Conservation (phyloP, 1,140 invertebrate species). For the Macrotrachela quadricornifera region DNA sequence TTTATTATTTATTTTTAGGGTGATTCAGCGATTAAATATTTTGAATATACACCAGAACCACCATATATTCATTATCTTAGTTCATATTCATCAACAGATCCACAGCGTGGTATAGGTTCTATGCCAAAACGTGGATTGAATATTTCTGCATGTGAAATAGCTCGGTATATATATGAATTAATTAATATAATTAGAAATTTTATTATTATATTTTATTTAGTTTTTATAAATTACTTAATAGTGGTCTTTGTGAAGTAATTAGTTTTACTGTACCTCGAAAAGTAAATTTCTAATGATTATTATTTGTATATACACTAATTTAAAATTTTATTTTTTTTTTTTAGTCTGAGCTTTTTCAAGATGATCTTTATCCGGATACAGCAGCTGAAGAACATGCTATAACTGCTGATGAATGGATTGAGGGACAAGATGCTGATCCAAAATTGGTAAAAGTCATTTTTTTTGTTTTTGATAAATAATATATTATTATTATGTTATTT, state of each 20-base stretch:
- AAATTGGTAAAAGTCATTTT: constrained; percentile 41
- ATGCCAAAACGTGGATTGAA: constrained; percentile 78
- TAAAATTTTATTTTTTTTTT: not conserved
- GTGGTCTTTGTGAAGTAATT: constrained; percentile 63
- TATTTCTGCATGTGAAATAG: constrained; percentile 56
- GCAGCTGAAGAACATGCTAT: constrained; percentile 54
- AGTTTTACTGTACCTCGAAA: constrained; percentile 55
- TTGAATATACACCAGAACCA: not conserved
- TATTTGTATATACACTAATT: not conserved
- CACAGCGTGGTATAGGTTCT: constrained; percentile 28
- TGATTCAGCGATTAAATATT: not conserved
- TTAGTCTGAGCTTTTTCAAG: constrained; percentile 48
- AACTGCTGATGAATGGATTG: constrained; percentile 7
- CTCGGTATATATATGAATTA: constrained; percentile 19
- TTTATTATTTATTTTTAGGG: constrained; percentile 6
- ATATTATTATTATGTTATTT: too few relatives aligned
- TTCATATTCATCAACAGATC: not conserved
- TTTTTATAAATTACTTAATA: constrained; percentile 71
- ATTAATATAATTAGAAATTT: too few relatives aligned
- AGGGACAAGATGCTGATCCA: constrained; percentile 2
- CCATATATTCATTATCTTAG: not conserved
- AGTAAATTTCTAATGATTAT: constrained; percentile 12
- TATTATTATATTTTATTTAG: constrained; percentile 16
- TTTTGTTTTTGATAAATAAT: too few relatives aligned
- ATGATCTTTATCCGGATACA: constrained; percentile 80